Conservation (phyloP, 35 echinoderm and acorn worm genomes). For the Apostichopus californicus region DNA sequence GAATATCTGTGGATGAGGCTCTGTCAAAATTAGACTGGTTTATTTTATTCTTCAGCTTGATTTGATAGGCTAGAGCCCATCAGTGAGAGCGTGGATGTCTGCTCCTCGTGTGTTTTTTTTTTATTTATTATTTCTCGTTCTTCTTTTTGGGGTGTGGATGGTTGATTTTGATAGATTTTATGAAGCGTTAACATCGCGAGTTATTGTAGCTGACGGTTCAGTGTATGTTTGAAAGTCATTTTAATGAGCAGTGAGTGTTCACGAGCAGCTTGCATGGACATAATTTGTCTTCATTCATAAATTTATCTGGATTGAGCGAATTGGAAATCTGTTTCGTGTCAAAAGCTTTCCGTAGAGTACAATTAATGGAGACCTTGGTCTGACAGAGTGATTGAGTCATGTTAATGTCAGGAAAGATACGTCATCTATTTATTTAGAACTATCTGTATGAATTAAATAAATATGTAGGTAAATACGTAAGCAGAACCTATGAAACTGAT, state of each 20-base stretch:
- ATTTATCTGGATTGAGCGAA: background rate
- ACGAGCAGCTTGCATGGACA: background rate
- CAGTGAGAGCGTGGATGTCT: background rate
- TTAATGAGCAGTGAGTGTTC: background rate
- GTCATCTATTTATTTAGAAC: too few relatives aligned
- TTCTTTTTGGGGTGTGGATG: slow-evolving; percentile 12
- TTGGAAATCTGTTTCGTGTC: background rate
- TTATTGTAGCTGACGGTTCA: background rate
- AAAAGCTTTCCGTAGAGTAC: background rate
- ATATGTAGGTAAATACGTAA: too few relatives aligned
- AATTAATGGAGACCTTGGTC: background rate
- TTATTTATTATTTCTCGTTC: background rate
- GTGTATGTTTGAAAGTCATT: background rate
- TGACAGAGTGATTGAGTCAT: too few relatives aligned
- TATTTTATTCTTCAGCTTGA: background rate
- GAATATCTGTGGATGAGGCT: background rate
- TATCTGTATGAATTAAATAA: too few relatives aligned
- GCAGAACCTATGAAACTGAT: too few relatives aligned
- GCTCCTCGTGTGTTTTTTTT: background rate
- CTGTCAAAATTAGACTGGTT: background rate
- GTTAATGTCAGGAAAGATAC: too few relatives aligned
- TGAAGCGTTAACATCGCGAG: background rate
- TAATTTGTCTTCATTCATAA: background rate
- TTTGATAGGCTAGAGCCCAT: background rate
- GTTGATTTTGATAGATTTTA: background rate